Evolutionary conservation across 2,113 vertebrate genomes (phyloP).

Genomic region (Desmodus rotundus): DNA sequence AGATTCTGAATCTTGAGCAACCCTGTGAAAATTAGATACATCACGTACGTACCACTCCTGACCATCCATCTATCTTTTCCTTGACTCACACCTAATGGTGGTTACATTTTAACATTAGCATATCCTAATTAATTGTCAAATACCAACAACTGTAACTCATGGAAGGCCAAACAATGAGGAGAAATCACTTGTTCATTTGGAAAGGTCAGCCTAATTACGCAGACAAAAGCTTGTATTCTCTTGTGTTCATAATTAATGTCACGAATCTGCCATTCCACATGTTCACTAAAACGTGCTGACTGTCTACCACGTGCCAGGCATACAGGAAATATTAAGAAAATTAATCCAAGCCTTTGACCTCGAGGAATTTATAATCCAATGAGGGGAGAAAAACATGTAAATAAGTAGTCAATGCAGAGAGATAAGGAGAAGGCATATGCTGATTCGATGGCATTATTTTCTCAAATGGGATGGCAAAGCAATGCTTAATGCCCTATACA

Average conservation of each 20-base stretch:
- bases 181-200: slow-evolving; percentile 59
- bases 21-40: slow-evolving; percentile 29
- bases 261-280: slow-evolving; percentile 28
- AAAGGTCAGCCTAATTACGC: slow-evolving; percentile 71
- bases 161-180: slow-evolving; percentile 48
- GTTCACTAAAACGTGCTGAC: slow-evolving; percentile 48
- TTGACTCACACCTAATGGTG: neutral
- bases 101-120: slow-evolving; percentile 61
- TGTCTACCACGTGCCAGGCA: neutral
- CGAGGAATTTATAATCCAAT: slow-evolving; percentile 33
- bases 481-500: neutral
- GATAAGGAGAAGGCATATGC: slow-evolving; percentile 35
- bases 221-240: slow-evolving; percentile 39
- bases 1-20: neutral
- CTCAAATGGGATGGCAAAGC: slow-evolving; percentile 42
- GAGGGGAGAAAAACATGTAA: slow-evolving; percentile 4
- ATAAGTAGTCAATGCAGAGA: slow-evolving; percentile 19
- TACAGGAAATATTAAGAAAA: slow-evolving; percentile 48
- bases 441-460: slow-evolving; percentile 43
- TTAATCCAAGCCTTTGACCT: slow-evolving; percentile 43
- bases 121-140: slow-evolving; percentile 67
- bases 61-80: slow-evolving; percentile 39
- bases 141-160: slow-evolving; percentile 49
- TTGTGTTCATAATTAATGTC: slow-evolving; percentile 45
- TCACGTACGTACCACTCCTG: neutral